phyloP scores from a whole-genome alignment of 2,888 invertebrate species.

The Steinernema carpocapsae region DNA sequence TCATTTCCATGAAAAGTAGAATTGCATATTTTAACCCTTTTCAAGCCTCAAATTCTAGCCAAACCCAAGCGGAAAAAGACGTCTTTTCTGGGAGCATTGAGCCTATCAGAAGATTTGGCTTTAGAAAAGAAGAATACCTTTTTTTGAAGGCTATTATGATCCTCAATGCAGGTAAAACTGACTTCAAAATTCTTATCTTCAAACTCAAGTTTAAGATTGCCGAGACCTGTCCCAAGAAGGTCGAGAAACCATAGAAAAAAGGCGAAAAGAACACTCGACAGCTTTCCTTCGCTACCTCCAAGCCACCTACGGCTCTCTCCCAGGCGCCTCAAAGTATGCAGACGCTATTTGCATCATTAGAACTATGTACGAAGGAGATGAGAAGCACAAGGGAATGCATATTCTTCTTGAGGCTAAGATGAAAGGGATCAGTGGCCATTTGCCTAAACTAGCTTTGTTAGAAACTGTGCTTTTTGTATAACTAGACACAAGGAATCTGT shows the following conservation, averaged over 20 bases:
- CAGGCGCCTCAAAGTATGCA: neutral
- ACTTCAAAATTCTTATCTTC: no score
- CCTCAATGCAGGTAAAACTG: no score
- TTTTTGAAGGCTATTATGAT: neutral
- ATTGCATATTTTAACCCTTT: neutral
- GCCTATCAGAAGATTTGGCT: neutral
- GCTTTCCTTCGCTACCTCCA: constrained; percentile 3
- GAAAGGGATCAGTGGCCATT: no score
- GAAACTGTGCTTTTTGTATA: no score
- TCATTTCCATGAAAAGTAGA: neutral
- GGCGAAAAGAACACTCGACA: neutral
- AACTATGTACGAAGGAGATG: neutral
- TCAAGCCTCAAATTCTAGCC: neutral
- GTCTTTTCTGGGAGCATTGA: neutral
- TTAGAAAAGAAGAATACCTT: neutral
- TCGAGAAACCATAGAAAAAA: neutral
- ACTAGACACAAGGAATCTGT: no score
- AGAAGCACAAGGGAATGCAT: constrained; percentile 5
- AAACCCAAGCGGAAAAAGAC: neutral
- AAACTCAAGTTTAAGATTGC: no score
- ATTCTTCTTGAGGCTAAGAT: neutral
- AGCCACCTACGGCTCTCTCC: neutral
- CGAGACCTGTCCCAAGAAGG: neutral
- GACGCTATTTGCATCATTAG: neutral
- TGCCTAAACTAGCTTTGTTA: no score